Evolutionary conservation across 2,797 vertebrate genomes (phyloP).

Genomic region (Semaprochilodus insignis): DNA sequence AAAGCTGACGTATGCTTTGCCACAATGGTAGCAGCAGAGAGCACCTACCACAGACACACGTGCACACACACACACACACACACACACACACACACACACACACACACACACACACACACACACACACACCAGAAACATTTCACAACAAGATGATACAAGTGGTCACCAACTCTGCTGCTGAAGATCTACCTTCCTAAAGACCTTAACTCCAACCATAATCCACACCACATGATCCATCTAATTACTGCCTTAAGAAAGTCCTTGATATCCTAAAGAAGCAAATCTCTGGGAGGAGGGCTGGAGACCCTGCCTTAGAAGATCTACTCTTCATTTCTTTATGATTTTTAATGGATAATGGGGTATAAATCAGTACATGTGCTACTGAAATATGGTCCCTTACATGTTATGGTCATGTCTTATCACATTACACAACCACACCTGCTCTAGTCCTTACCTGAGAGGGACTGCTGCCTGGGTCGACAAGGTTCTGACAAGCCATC

Average conservation of each 20-base stretch:
- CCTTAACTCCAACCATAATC: no score
- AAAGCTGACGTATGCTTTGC: conserved; percentile 97
- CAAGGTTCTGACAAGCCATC: conserved; percentile 96
- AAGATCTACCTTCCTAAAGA: no score
- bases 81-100: not conserved
- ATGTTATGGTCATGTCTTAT: not conserved
- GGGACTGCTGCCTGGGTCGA: conserved; percentile 93
- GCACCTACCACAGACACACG: conserved; percentile 76
- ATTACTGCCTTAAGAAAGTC: no score
- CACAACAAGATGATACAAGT: no score
- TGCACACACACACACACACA: not conserved
- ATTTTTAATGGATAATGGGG: no score
- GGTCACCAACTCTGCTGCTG: no score
- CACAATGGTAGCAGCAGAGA: conserved; percentile 95
- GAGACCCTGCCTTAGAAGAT: no score
- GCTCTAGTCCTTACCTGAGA: conserved; percentile 85
- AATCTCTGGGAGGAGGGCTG: no score
- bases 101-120: not conserved
- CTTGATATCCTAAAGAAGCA: no score
- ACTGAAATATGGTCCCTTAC: not conserved
- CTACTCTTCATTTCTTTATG: no score
- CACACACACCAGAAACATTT: not conserved
- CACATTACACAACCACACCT: not conserved
- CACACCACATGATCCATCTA: no score
- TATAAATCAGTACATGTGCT: not conserved